A percentile compares a stretch with the other conserved stretches of the same genome.
Conservation (phyloP, 2,113 vertebrate genomes). For the Percopsis transmontana region DNA sequence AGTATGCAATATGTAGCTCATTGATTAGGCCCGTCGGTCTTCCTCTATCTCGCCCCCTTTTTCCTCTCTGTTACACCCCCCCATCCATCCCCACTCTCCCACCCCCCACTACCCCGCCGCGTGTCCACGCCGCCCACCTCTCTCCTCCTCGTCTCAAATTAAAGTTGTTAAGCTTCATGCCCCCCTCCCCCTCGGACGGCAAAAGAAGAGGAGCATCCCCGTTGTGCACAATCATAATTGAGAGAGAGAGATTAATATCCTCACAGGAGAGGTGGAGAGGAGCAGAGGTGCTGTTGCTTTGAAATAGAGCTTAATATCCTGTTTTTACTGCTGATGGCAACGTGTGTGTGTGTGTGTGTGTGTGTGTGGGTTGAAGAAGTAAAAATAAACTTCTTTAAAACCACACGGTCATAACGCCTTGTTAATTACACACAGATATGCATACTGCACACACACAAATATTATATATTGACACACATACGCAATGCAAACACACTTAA, state of each 20-base stretch:
- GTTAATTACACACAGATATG: too few relatives aligned
- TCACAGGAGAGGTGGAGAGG: conserved; percentile 53
- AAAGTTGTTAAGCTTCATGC: conserved; percentile 47
- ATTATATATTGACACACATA: too few relatives aligned
- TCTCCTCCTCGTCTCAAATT: conserved; percentile 36
- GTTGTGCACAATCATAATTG: conserved; percentile 42
- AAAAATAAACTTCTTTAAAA: not conserved
- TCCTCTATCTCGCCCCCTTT: conserved; percentile 20
- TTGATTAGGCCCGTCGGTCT: conserved; percentile 32
- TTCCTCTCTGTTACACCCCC: not conserved
- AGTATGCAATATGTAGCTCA: conserved; percentile 38
- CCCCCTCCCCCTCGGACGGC: conserved; percentile 40
- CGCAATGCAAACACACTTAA: too few relatives aligned
- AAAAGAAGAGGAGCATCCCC: conserved; percentile 39
- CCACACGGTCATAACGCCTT: not conserved
- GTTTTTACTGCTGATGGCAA: conserved; percentile 50
- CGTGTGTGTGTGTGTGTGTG: conserved; percentile 15
- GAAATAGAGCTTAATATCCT: conserved; percentile 63
- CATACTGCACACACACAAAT: too few relatives aligned
- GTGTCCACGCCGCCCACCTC: conserved; percentile 18
- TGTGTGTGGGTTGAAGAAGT: conserved; percentile 1
- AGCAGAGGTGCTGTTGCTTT: conserved; percentile 66
- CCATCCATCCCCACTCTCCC: not conserved
- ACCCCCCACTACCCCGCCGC: not conserved
- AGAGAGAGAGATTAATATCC: conserved; percentile 50